Evolutionary conservation across 2,888 invertebrate species (phyloP).

Genomic region (Eupithecia insigniata): DNA sequence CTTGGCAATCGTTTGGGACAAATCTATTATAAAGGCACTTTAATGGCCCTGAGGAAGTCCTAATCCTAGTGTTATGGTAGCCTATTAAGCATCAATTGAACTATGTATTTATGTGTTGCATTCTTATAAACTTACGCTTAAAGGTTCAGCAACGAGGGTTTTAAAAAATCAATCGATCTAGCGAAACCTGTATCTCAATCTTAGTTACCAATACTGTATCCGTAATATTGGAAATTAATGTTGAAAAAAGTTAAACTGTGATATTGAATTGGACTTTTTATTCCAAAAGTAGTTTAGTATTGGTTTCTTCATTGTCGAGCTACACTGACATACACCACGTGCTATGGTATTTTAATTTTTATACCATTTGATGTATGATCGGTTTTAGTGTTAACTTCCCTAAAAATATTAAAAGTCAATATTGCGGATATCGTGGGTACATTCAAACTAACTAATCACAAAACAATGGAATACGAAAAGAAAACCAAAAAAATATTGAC

Average conservation of each 20-base stretch:
- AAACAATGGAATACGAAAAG: not conserved
- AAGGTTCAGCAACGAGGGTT: constrained; percentile 10
- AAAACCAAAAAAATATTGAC: not conserved
- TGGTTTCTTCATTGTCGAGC: constrained; percentile 5
- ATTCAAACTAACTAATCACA: not conserved
- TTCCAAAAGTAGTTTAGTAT: constrained; percentile 13
- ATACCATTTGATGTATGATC: not conserved
- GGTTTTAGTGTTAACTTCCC: not conserved
- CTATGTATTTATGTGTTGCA: constrained; percentile 24
- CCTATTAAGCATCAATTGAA: not conserved
- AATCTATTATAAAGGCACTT: not conserved
- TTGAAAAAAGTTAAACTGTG: constrained; percentile 29
- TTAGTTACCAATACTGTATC: constrained; percentile 30
- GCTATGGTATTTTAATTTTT: not conserved
- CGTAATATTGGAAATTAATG: constrained; percentile 34
- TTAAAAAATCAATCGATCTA: constrained; percentile 1
- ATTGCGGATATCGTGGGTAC: constrained; percentile 25
- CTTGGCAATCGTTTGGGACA: constrained; percentile 6
- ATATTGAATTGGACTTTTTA: constrained; percentile 32
- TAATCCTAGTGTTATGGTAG: not conserved
- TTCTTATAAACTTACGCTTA: constrained; percentile 28
- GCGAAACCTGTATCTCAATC: constrained; percentile 2
- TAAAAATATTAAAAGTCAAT: constrained; percentile 21
- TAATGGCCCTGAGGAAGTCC: not conserved
- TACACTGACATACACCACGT: not conserved